phyloP scores from a whole-genome alignment of 2,797 vertebrate species.

The Uromys caudimaculatus region DNA sequence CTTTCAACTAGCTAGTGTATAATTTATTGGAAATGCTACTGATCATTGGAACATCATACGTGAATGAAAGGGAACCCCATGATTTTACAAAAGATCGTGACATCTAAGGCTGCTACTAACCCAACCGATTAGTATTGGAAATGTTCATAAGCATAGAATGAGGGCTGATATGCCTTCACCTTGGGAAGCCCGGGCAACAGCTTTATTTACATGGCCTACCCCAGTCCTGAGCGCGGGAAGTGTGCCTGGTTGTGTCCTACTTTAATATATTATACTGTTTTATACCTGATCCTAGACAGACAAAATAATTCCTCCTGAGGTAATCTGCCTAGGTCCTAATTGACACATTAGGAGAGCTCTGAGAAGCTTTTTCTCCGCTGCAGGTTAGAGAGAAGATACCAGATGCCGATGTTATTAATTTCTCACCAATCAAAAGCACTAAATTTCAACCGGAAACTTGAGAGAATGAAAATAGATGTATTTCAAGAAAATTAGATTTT shows the following conservation, averaged over 20 bases:
- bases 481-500: slow-evolving; percentile 72
- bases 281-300: slow-evolving; percentile 70
- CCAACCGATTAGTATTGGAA: slow-evolving; percentile 77
- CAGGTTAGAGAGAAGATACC: slow-evolving; percentile 61
- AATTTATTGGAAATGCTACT: slow-evolving; percentile 87
- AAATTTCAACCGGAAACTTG: slow-evolving; percentile 73
- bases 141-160: slow-evolving; percentile 77
- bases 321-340: slow-evolving; percentile 74
- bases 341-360: slow-evolving; percentile 55
- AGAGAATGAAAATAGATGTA: slow-evolving; percentile 76
- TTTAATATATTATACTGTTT: slow-evolving; percentile 69
- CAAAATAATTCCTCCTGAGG: slow-evolving; percentile 63
- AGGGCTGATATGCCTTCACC: slow-evolving; percentile 56
- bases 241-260: slow-evolving; percentile 5
- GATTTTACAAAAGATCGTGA: slow-evolving; percentile 85
- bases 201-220: slow-evolving; percentile 66
- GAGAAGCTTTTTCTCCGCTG: slow-evolving; percentile 27
- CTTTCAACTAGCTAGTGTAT: slow-evolving; percentile 85
- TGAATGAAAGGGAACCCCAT: slow-evolving; percentile 85
- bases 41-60: slow-evolving; percentile 84
- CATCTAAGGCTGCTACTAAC: slow-evolving; percentile 79
- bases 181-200: slow-evolving; percentile 34
- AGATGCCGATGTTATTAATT: slow-evolving; percentile 65
- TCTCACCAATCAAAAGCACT: slow-evolving; percentile 74
- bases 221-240: neutral